Evolutionary conservation across 2,113 vertebrate species (phyloP).

Genomic region (Sarotherodon lohbergeri): DNA sequence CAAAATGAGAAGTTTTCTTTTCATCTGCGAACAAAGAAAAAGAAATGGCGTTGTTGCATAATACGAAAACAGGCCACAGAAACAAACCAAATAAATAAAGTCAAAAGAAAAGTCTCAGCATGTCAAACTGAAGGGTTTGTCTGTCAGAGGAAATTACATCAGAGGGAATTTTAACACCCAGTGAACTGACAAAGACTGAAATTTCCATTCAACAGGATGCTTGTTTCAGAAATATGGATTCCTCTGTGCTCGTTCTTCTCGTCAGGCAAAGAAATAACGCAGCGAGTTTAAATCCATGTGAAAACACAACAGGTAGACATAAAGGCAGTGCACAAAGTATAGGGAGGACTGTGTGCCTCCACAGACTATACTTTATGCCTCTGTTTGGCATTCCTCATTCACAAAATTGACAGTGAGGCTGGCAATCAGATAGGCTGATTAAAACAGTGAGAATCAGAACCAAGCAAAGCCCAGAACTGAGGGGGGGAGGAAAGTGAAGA

Average conservation of each 20-base stretch:
- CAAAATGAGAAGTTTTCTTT: neutral
- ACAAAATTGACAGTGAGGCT: constrained; percentile 47
- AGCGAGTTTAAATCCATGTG: constrained; percentile 82
- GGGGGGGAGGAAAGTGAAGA: neutral
- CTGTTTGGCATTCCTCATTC: constrained; percentile 46
- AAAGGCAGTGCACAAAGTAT: constrained; percentile 67
- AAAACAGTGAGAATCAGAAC: constrained; percentile 11
- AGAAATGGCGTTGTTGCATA: neutral
- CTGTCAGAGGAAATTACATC: neutral
- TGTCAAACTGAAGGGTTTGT: neutral
- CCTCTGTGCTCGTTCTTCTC: neutral
- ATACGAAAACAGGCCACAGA: neutral
- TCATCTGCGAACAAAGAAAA: constrained; percentile 2
- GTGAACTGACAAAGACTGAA: neutral
- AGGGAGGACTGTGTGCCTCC: constrained; percentile 51
- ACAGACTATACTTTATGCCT: constrained; percentile 61
- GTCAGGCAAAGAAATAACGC: neutral
- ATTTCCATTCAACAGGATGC: neutral
- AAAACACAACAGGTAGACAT: constrained; percentile 83
- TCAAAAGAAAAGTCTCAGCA: neutral
- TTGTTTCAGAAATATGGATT: neutral
- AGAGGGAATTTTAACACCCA: neutral
- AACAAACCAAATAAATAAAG: neutral
- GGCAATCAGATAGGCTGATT: constrained; percentile 7
- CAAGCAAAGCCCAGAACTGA: constrained; percentile 47